phyloP scores from a whole-genome alignment of 2,113 vertebrate genomes.

The Opisthocomus hoazin region DNA sequence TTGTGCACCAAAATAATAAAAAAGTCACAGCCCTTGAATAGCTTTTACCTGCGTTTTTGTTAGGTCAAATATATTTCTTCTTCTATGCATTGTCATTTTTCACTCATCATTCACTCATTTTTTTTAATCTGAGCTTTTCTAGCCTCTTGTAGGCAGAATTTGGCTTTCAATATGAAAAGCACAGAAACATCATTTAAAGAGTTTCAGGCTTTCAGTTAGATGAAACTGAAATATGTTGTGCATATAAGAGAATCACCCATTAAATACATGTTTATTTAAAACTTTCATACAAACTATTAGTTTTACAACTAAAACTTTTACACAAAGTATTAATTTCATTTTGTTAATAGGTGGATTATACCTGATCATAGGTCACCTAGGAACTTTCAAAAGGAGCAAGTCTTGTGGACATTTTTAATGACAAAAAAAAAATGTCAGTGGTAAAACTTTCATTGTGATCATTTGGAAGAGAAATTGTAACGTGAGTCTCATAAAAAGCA shows the following conservation, averaged over 20 bases:
- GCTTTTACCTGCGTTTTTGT: neutral
- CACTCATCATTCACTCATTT: neutral
- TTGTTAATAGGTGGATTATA: neutral
- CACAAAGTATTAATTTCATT: neutral
- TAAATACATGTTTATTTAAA: neutral
- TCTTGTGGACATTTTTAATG: neutral
- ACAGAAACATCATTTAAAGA: neutral
- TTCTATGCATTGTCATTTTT: neutral
- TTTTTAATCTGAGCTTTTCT: neutral
- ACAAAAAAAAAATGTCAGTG: neutral
- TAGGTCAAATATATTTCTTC: neutral
- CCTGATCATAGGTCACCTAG: neutral
- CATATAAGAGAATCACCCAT: neutral
- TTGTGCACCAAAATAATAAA: neutral
- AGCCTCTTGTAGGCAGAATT: neutral
- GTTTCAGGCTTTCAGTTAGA: neutral
- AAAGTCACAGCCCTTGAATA: neutral
- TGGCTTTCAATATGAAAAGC: neutral
- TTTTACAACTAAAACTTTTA: neutral
- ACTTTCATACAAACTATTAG: neutral
- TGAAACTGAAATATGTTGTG: neutral
- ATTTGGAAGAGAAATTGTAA: neutral
- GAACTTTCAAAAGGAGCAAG: neutral
- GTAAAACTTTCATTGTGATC: neutral
- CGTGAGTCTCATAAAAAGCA: neutral